Base-by-base conservation (phyloP, 2,888 invertebrate genomes). In the Parnassius glacialis region DNA sequence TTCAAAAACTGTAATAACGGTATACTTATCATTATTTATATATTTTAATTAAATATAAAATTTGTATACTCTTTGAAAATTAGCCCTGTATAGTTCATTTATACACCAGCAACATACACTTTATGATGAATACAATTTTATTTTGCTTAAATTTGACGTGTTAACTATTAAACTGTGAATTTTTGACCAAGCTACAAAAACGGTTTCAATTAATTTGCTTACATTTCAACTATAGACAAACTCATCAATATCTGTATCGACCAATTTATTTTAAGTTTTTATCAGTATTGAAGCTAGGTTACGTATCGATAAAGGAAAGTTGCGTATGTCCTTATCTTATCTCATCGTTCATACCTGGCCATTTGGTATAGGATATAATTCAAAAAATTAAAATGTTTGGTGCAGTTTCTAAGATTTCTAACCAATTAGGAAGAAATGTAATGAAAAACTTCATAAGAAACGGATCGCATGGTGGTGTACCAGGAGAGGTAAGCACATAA, bases 391-490 rank as follows among this genome's bases (percentile, higher is more conserved):
- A 85, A 80, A 91, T 91, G 91, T 73, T 90, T 67, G 89, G 87
- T 54, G 80, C 87, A 20, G 64, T 90, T 50, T 83, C 85, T 9
- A 89, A 85, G 66, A 82, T 87, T 77, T 83, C 84, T 1, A 81
- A 79, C 66, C 77, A 83, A 56, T 66, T 78, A 20, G 84, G 85
- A 1, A 84, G 83, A 59, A 87, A 81, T 82, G 84, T 87, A 61
- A 80, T 90, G 84, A 81, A 66, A 66, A 85, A 66, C 51, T 75
- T 80, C 54, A 67, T 88, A 5, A 85, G 90, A 65, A 85, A 88
- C 62, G 89, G 87, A 3, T 89, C 87, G 2, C 75, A 84, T 67
- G 91, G 91, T 10, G 89, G 89, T 1, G 65, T 84, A 9, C 87
- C 90, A 52, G 89, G 90, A 1, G 87, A 87, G 83, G 90, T 90